Evolutionary conservation across 2,888 invertebrate genomes (phyloP).

Genomic region (Barypeithes pellucidus): DNA sequence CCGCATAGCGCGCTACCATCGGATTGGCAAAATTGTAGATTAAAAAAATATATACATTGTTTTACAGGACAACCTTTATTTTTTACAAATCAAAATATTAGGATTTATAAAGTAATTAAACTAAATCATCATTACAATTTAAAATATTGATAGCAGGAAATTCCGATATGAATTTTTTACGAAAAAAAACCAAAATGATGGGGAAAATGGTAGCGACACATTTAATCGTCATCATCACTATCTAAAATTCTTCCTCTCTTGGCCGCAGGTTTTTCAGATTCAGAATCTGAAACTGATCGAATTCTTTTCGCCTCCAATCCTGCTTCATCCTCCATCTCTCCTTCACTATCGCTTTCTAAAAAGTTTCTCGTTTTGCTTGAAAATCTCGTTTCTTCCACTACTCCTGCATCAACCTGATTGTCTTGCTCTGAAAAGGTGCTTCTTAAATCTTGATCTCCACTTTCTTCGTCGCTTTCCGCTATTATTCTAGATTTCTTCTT

Average conservation of each 20-base stretch:
- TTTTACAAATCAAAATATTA: too few species aligned
- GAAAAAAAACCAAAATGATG: too few species aligned
- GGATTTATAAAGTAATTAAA: too few species aligned
- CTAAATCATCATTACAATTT: too few species aligned
- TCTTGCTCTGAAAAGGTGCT: neutral
- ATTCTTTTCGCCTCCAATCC: constrained; percentile 51
- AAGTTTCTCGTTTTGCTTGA: constrained; percentile 35
- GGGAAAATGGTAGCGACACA: too few species aligned
- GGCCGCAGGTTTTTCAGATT: constrained; percentile 57
- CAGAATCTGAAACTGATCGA: constrained; percentile 58
- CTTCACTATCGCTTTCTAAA: constrained; percentile 52
- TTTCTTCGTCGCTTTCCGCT: constrained; percentile 50
- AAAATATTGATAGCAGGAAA: too few species aligned
- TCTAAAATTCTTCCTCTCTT: constrained; percentile 61
- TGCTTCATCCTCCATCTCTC: constrained; percentile 40
- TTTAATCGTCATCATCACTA: constrained; percentile 63
- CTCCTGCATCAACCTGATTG: neutral
- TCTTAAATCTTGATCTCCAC: constrained; percentile 36
- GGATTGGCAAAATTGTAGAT: too few species aligned
- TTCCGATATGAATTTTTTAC: too few species aligned
- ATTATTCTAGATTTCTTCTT: constrained; percentile 34
- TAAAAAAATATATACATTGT: too few species aligned
- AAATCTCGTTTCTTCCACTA: neutral
- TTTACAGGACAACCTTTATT: too few species aligned
- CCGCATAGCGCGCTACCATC: too few species aligned